Evolutionary conservation across 2,888 invertebrate species (phyloP).

Genomic region (Drosophila stalkeri): DNA sequence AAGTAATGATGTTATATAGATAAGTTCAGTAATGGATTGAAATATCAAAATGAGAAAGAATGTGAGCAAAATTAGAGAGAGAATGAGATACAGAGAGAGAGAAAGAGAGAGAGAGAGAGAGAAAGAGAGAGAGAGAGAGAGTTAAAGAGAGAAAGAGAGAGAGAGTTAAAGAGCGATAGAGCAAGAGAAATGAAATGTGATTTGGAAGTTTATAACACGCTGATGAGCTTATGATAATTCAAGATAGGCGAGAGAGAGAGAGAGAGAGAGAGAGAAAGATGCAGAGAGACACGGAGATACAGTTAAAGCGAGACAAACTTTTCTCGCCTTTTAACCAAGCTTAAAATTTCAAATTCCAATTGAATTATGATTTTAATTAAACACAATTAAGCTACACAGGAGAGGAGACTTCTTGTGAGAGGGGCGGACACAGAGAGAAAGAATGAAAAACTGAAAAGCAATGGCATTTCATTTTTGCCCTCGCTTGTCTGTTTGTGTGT

Average conservation of each 20-base stretch:
- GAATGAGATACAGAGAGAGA: neutral
- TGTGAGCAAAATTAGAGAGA: neutral
- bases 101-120: neutral
- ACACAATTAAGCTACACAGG: neutral
- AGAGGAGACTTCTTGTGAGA: neutral
- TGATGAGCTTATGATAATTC: too few species aligned
- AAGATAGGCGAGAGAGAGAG: neutral
- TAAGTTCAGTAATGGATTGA: too few species aligned
- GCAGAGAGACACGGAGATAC: too few species aligned
- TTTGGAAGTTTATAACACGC: too few species aligned
- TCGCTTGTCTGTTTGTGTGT: neutral
- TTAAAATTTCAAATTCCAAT: neutral
- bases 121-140: neutral
- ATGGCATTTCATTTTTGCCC: neutral
- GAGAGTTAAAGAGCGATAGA: neutral
- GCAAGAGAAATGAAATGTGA: too few species aligned
- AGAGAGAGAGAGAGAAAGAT: neutral
- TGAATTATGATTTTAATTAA: slow-evolving; percentile 1
- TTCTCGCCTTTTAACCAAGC: neutral
- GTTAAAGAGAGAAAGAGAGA: neutral
- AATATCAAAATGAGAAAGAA: too few species aligned
- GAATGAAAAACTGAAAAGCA: neutral
- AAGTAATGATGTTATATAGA: too few species aligned
- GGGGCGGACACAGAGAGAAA: neutral
- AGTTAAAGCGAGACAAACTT: neutral